Evolutionary conservation across 1,140 invertebrate genomes (phyloP).

Genomic region (Hermetia illucens): DNA sequence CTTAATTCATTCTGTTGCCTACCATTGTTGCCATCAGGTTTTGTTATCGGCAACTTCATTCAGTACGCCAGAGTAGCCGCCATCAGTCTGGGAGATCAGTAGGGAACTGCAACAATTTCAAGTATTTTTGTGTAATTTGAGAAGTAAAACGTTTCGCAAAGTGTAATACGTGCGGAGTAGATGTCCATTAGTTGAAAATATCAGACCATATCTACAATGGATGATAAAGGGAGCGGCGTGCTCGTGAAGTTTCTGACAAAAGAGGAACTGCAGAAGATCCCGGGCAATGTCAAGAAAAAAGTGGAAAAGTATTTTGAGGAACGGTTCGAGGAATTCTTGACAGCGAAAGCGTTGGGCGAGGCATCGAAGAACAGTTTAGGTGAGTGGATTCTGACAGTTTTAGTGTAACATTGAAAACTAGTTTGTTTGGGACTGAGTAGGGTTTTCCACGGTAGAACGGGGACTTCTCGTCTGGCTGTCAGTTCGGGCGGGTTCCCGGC

Average conservation of each 20-base stretch:
- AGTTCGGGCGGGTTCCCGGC: too few relatives aligned
- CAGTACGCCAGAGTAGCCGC: too few relatives aligned
- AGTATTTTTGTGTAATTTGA: too few relatives aligned
- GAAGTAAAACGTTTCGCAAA: too few relatives aligned
- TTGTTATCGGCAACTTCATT: too few relatives aligned
- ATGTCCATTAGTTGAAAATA: background rate
- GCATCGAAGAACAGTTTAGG: constrained; percentile 42
- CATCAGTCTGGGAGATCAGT: too few relatives aligned
- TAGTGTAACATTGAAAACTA: too few relatives aligned
- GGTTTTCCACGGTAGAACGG: too few relatives aligned
- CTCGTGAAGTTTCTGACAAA: constrained; percentile 12
- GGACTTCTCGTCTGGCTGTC: too few relatives aligned
- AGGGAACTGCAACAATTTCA: too few relatives aligned
- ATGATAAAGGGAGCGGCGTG: background rate
- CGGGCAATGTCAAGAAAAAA: constrained; percentile 32
- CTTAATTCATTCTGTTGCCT: too few relatives aligned
- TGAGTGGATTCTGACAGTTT: constrained; percentile 22
- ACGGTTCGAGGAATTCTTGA: constrained; percentile 51
- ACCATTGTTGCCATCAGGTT: too few relatives aligned
- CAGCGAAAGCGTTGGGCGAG: constrained; percentile 52
- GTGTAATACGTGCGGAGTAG: background rate
- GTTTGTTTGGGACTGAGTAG: constrained; percentile 2
- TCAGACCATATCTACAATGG: background rate
- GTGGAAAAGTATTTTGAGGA: constrained; percentile 44
- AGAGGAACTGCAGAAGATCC: constrained; percentile 20